Evolutionary conservation across 2,888 invertebrate genomes (phyloP), one percentile per base, ranked within the genome.

Genomic region (Drosophila merina): DNA sequence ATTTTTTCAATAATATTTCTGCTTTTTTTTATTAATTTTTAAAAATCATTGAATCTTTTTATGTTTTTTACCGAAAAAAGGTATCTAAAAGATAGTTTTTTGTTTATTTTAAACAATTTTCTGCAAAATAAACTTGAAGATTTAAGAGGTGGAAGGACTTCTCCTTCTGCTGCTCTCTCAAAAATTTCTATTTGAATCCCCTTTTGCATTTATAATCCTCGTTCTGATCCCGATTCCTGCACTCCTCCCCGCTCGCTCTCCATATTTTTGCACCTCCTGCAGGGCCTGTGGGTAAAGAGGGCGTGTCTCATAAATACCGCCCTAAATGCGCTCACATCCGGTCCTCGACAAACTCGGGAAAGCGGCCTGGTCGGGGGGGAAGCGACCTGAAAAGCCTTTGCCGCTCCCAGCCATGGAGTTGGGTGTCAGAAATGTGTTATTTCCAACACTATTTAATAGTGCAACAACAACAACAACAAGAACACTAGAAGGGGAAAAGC

Each of bases 351-450:
- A 45, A 56, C 50, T 38, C 14, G 48, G 14, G 45, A 48, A 40
- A 12, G 45, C 3, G 10, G 10, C 10, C 36, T 36, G 33, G 28
- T 28, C 28, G 26, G 1, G n/a, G n/a, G 26, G n/a, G 33, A 20
- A 7, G 66, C 28, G 54, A 51, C 45, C 50, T 66, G 67, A 66
- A 66, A 54, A 48, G 67, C 52, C 66, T 55, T 54, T 45, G 49
- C 59, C 64, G 73, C 25, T 76, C 63, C 75, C 58, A 33, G 47
- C 45, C 44, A 36, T 36, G 45, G 40, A 67, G 36, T 52, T 47
- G 40, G 76, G 82, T 79, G 77, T 72, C 66, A 76, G 76, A 81
- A 78, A 60, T 78, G 76, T 76, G 67, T 82, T 70, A 79, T 82
- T 79, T 64, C 57, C 79, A 79, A 79, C 82, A 78, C 82, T 76